These are phyloP conservation scores for Protosalanx chinensis DNA, from an alignment of 2,797 vertebrate species.

Conservation along the genomic window DNA sequence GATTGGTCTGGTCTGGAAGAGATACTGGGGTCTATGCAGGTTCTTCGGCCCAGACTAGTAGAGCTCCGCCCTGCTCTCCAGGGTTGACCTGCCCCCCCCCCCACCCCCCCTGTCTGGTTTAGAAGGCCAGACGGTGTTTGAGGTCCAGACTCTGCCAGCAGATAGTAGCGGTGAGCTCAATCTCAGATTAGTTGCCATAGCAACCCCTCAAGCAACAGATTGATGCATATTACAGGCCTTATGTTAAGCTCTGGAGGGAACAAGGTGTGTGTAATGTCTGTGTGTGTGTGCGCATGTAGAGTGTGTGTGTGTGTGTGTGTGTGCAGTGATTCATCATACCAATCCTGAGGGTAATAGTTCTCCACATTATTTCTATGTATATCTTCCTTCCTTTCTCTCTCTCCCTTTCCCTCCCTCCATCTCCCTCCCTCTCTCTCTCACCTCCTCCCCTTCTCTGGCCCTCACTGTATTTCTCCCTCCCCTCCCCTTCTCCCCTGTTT, in stretches of 20 bases:
- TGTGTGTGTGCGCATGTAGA: background rate
- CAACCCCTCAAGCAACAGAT: background rate
- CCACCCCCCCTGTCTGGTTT: too few relatives aligned
- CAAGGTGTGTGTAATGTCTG: background rate
- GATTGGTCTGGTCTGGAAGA: background rate
- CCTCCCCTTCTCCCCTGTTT: too few relatives aligned
- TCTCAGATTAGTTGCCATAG: background rate
- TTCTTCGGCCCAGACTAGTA: too few relatives aligned
- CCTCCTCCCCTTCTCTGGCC: background rate
- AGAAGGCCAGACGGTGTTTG: too few relatives aligned
- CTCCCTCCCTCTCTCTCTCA: background rate
- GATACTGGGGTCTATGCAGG: too few relatives aligned
- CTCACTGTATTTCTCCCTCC: background rate
- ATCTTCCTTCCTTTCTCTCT: background rate
- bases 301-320: slow-evolving; percentile 4
- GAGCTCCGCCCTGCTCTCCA: too few relatives aligned
- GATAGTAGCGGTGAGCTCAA: background rate
- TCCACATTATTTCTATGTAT: slow-evolving; percentile 2
- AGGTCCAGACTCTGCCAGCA: slow-evolving; percentile 1
- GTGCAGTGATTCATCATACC: background rate
- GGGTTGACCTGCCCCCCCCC: too few relatives aligned
- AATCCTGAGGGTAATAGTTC: background rate
- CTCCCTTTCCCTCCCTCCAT: background rate
- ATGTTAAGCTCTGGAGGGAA: background rate
- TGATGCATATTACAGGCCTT: background rate